These are phyloP conservation scores for Ormyrus pomaceus DNA, from an alignment of 2,888 invertebrate genomes.

Conservation along the genomic window DNA sequence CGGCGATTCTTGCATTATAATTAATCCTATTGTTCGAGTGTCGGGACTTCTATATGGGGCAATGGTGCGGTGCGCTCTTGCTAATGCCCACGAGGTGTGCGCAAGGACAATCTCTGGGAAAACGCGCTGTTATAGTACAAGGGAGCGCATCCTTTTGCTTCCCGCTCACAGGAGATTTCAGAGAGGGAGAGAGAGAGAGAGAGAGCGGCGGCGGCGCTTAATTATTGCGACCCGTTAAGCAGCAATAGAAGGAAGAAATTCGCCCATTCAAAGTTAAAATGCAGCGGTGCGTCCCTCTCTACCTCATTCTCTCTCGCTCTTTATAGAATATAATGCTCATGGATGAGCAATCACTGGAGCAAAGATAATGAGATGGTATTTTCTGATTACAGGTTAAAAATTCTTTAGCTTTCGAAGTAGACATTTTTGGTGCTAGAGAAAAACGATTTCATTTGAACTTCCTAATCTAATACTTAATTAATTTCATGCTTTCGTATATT, in stretches of 20 bases:
- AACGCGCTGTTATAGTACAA: neutral
- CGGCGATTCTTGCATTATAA: slow-evolving; percentile 70
- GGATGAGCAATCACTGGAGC: no score
- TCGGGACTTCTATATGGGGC: slow-evolving; percentile 57
- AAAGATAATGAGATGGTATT: no score
- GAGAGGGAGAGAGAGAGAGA: slow-evolving; percentile 18
- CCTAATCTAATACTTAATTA: no score
- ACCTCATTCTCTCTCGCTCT: neutral
- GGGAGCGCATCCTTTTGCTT: slow-evolving; percentile 11
- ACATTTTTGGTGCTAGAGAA: no score
- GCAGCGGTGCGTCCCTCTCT: slow-evolving; percentile 1
- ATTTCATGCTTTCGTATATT: no score
- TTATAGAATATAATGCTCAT: neutral
- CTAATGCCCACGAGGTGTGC: neutral
- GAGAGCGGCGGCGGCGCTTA: slow-evolving; percentile 62
- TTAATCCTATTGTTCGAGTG: slow-evolving; percentile 71
- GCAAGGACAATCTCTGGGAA: slow-evolving; percentile 27
- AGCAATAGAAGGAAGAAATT: slow-evolving; percentile 55
- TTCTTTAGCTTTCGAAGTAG: no score
- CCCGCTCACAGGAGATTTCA: neutral
- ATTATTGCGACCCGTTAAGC: slow-evolving; percentile 61
- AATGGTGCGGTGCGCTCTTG: slow-evolving; percentile 59
- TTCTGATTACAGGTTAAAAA: no score
- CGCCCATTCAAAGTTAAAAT: slow-evolving; percentile 16
- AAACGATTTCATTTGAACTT: no score